Evolutionary conservation across 2,797 vertebrate species (phyloP), one percentile per base, ranked within the genome.

Genomic region (Fratercula arctica): DNA sequence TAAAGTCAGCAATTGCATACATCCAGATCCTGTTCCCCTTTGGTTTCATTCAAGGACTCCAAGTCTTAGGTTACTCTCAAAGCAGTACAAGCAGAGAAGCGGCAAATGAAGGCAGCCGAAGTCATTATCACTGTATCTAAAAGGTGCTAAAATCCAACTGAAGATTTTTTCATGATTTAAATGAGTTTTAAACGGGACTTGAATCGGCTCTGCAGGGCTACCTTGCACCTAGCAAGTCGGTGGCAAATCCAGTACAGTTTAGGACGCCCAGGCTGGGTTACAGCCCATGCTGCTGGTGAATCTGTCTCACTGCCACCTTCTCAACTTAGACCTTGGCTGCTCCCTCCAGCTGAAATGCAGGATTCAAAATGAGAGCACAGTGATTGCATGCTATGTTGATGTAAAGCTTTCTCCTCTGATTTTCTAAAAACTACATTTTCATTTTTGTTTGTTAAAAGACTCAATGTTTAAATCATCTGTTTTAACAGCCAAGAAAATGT

Each of bases 401-500:
- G 31, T 63, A 45, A 68, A 79, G 39, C 35, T 66, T 94, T 91
- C 37, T 95, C 37, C 53, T 93, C 79, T 83, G 57, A 64, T 81
- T 86, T 63, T 88, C 67, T 95, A 70, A 93, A 48, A 96, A 69
- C 41, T 80, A 16, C 16, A 23, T 53, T 92, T 80, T 85, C 5
- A 28, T 59, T 95, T 93, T 84, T 91, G 41, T 91, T 94, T 75
- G 26, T 83, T 69, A 85, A 69, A 92, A 88, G 68, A 37, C 50
- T 93, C 93, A 72, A 85, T 83, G 80, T 63, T 92, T 77, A 93
- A 96, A 73, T 94, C 28, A 89, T 77, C 61, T 85, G 23, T 87
- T 95, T 96, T 63, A 95, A 89, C 83, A 81, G 82, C 78, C 70
- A 81, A 86, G 63, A 85, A 96, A 89, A 93, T 8, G 13, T 57